These are phyloP conservation scores for Apogon talboti DNA, from an alignment of 2,797 vertebrate species.

Conservation along the genomic window DNA sequence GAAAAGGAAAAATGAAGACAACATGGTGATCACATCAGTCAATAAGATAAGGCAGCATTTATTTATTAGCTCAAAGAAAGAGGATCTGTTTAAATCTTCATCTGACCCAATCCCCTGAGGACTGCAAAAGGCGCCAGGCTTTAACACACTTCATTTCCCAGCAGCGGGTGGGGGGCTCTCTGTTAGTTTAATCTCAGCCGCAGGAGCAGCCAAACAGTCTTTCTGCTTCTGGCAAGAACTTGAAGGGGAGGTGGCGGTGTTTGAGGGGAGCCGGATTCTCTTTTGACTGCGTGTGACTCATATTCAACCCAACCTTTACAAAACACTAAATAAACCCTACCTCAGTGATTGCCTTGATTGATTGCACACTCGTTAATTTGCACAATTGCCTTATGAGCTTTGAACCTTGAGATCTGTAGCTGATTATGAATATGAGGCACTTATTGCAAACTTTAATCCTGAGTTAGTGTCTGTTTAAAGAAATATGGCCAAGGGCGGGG, in stretches of 20 bases:
- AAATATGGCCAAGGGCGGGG: slow-evolving; percentile 29
- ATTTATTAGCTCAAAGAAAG: slow-evolving; percentile 70
- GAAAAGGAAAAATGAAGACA: slow-evolving; percentile 19
- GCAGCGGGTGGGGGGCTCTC: slow-evolving; percentile 72
- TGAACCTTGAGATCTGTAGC: slow-evolving; percentile 34
- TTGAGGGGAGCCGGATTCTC: slow-evolving; percentile 33
- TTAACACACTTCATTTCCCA: slow-evolving; percentile 81
- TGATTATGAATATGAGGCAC: slow-evolving; percentile 49
- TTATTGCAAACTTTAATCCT: slow-evolving; percentile 34
- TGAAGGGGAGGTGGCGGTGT: slow-evolving; percentile 51
- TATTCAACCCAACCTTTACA: slow-evolving; percentile 44
- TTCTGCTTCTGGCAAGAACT: slow-evolving; percentile 73
- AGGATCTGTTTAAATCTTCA: slow-evolving; percentile 70
- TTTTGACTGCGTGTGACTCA: slow-evolving; percentile 35
- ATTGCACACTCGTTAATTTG: slow-evolving; percentile 47
- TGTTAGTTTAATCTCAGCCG: slow-evolving; percentile 78
- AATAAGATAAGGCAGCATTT: slow-evolving; percentile 53
- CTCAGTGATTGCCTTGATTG: slow-evolving; percentile 48
- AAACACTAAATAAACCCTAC: slow-evolving; percentile 36
- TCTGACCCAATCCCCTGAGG: slow-evolving; percentile 56
- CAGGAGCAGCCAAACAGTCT: slow-evolving; percentile 75
- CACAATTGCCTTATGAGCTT: slow-evolving; percentile 35
- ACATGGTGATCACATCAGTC: slow-evolving; percentile 47
- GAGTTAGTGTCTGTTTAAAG: slow-evolving; percentile 28
- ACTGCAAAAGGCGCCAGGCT: slow-evolving; percentile 71